phyloP scores from a whole-genome alignment of 37 sponge, comb jelly and placozoan species.

The Eunapius fragilis region DNA sequence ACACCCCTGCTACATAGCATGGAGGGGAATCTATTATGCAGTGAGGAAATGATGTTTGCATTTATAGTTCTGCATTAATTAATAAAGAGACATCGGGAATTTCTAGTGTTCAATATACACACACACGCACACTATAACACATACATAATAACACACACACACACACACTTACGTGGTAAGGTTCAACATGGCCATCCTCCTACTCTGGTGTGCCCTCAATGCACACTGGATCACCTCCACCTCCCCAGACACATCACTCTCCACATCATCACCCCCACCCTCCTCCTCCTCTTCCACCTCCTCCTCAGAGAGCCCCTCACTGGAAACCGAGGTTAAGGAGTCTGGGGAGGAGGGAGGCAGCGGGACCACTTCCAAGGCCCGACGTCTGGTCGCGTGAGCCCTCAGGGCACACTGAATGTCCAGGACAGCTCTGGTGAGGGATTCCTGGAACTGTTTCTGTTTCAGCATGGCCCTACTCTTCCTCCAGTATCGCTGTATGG shows the following conservation, averaged over 20 bases:
- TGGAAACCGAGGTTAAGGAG: not conserved
- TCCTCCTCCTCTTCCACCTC: not conserved
- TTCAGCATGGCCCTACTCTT: constrained; percentile 8
- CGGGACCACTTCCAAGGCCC: not conserved
- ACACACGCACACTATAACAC: not conserved
- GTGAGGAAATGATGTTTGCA: too few species aligned
- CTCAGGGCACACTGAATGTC: constrained; percentile 45
- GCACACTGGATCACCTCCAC: not conserved
- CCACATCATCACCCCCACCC: not conserved
- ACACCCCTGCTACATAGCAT: too few species aligned
- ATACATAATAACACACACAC: not conserved
- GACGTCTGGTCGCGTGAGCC: constrained; percentile 32
- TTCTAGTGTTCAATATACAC: not conserved
- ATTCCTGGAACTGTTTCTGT: constrained; percentile 27
- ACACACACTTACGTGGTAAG: not conserved
- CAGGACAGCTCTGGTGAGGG: constrained; percentile 1
- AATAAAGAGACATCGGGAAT: too few species aligned
- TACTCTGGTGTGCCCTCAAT: not conserved
- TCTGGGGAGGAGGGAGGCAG: not conserved
- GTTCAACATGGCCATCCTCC: not conserved
- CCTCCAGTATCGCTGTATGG: constrained; percentile 47
- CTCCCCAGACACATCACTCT: not conserved
- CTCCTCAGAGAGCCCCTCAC: constrained; percentile 1
- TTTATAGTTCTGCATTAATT: too few species aligned
- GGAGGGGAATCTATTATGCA: too few species aligned